phyloP scores from a whole-genome alignment of 2,888 invertebrate genomes.

The Notodonta ziczac region DNA sequence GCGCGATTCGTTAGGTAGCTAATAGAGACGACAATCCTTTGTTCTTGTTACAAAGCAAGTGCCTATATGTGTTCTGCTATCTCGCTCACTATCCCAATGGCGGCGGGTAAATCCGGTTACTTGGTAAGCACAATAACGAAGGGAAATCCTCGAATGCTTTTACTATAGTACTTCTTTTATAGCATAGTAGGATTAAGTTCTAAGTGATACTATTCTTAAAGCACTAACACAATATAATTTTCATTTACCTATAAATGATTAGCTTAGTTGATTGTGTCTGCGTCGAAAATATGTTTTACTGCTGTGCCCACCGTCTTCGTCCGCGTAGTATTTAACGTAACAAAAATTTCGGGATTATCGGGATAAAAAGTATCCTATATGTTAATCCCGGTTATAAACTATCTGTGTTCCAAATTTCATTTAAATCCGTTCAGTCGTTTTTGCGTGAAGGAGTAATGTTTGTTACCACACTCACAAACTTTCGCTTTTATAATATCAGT shows the following conservation, averaged over 20 bases:
- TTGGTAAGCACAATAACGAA: conserved; percentile 39
- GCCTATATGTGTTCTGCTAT: conserved; percentile 48
- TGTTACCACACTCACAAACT: no score
- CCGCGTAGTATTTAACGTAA: no score
- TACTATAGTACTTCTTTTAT: conserved; percentile 36
- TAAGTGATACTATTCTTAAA: conserved; percentile 27
- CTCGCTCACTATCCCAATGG: conserved; percentile 54
- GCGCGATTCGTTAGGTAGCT: conserved; percentile 64
- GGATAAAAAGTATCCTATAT: no score
- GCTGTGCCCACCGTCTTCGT: no score
- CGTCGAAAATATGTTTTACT: no score
- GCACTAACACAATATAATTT: conserved; percentile 9
- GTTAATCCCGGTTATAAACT: no score
- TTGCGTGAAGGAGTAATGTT: no score
- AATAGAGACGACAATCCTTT: conserved; percentile 77
- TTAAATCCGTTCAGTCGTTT: no score
- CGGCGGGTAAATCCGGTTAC: conserved; percentile 39
- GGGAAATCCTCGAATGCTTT: conserved; percentile 42
- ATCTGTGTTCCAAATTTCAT: no score
- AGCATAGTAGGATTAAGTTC: conserved; percentile 27
- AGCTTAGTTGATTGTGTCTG: neutral
- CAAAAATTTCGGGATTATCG: no score
- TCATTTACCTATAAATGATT: neutral
- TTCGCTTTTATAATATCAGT: no score
- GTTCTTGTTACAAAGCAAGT: conserved; percentile 70